Percentiles rank a stretch among this genome's conserved stretches.
These are phyloP conservation scores for Phalloptychus januarius DNA, from an alignment of 2,797 vertebrate genomes.

Conservation along the genomic window DNA sequence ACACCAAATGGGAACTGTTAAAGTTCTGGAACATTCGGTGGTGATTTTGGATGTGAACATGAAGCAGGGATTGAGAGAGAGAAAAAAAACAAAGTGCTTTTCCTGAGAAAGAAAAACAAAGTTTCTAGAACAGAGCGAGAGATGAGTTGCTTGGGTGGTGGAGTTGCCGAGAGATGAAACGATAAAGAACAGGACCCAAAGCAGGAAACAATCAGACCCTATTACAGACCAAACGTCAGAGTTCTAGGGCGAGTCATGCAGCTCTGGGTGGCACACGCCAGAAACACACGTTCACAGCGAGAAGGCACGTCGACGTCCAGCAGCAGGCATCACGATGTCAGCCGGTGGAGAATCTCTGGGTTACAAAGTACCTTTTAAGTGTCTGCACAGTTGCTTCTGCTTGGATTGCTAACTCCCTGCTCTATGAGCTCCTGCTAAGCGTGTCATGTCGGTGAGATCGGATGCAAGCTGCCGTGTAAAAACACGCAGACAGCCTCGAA, in stretches of 20 bases:
- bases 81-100: background rate
- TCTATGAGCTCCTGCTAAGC: conserved; percentile 12
- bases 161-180: conserved; percentile 56
- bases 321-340: conserved; percentile 23
- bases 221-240: conserved; percentile 78
- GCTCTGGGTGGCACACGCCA: conserved; percentile 50
- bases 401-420: conserved; percentile 29
- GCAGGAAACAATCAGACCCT: conserved; percentile 71
- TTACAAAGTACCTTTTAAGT: background rate
- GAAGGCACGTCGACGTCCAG: conserved; percentile 9
- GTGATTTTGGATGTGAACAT: background rate
- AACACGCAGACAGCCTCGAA: background rate
- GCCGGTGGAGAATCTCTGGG: background rate
- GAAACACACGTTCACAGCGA: conserved; percentile 61
- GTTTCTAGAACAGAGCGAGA: background rate
- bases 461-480: background rate
- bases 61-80: background rate
- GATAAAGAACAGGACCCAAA: conserved; percentile 76
- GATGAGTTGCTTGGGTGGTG: conserved; percentile 66
- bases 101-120: conserved; percentile 16
- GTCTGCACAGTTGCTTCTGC: conserved; percentile 4
- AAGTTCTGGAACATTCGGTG: conserved; percentile 5
- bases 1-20: conserved; percentile 20
- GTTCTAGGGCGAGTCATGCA: conserved; percentile 48
- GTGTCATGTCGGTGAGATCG: conserved; percentile 28